A percentile compares a stretch with the other conserved stretches of the same genome.
Conservation (phyloP, 2,113 vertebrate species). For the Mustela nigripes region DNA sequence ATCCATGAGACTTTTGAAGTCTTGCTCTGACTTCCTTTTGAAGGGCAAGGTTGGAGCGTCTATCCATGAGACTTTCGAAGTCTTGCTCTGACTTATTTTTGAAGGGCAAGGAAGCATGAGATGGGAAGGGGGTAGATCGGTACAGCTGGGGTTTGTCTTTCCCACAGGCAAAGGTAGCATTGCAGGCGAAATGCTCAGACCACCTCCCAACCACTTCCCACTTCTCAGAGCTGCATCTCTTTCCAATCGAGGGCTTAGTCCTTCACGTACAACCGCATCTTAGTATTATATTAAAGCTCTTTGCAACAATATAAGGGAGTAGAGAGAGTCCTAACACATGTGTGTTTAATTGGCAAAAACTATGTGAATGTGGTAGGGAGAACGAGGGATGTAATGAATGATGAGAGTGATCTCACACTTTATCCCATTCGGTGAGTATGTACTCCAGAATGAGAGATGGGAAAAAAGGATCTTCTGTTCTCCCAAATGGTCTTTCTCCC, state of each 20-base stretch:
- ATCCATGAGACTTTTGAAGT: neutral
- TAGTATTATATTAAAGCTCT: neutral
- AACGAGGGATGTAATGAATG: neutral
- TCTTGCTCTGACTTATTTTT: neutral
- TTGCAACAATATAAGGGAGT: neutral
- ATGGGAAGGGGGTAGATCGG: neutral
- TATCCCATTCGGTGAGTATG: neutral
- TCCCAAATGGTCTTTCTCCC: rapidly evolving
- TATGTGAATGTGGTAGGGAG: neutral
- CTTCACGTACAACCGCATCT: neutral
- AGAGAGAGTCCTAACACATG: neutral
- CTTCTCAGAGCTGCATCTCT: neutral
- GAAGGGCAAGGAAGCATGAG: neutral
- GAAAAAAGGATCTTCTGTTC: neutral
- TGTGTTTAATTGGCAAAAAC: neutral
- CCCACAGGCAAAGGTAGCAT: neutral
- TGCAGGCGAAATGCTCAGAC: neutral
- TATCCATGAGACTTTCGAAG: neutral
- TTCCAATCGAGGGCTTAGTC: neutral
- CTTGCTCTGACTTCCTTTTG: neutral
- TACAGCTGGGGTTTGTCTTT: neutral
- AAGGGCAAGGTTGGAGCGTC: neutral
- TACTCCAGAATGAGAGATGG: neutral
- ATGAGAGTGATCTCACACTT: neutral
- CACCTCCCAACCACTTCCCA: neutral